Evolutionary conservation across 2,888 invertebrate genomes (phyloP).

Genomic region (Micoletzkya japonica): DNA sequence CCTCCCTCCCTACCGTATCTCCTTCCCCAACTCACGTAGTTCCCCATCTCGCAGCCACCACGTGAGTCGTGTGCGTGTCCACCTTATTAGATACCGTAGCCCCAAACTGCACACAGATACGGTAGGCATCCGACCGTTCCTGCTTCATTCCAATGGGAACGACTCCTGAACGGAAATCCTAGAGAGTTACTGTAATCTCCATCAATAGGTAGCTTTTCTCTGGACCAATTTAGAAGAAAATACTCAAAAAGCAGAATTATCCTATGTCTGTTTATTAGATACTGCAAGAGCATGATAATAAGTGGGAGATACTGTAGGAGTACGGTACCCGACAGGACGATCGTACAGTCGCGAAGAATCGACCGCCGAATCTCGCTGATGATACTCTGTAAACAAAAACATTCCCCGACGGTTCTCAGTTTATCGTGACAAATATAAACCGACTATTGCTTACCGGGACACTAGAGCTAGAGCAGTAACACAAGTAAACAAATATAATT

Average conservation of each 20-base stretch:
- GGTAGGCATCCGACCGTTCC: conserved; percentile 46
- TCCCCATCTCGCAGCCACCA: conserved; percentile 73
- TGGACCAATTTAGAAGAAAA: too few relatives aligned
- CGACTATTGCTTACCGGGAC: too few relatives aligned
- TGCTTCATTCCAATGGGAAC: conserved; percentile 46
- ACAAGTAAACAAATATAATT: too few relatives aligned
- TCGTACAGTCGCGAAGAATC: conserved; percentile 48
- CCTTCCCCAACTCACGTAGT: conserved; percentile 45
- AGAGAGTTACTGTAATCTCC: too few relatives aligned
- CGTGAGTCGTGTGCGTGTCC: conserved; percentile 77
- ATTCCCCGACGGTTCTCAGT: not conserved
- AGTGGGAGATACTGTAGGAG: not conserved
- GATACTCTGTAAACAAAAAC: conserved; percentile 36
- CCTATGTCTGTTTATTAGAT: too few relatives aligned
- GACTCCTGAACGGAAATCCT: conserved; percentile 26
- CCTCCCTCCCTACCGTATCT: not conserved
- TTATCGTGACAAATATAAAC: not conserved
- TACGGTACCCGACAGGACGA: conserved; percentile 49
- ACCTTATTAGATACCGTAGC: conserved; percentile 36
- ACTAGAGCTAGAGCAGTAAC: too few relatives aligned
- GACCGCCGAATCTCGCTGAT: conserved; percentile 42
- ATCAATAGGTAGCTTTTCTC: too few relatives aligned
- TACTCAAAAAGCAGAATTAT: too few relatives aligned
- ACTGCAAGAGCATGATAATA: not conserved
- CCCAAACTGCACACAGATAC: conserved; percentile 51